Percentiles rank a stretch among this genome's conserved stretches.
phyloP scores from a whole-genome alignment of 1,140 invertebrate species.

The Brachionus asplanchnoidis region DNA sequence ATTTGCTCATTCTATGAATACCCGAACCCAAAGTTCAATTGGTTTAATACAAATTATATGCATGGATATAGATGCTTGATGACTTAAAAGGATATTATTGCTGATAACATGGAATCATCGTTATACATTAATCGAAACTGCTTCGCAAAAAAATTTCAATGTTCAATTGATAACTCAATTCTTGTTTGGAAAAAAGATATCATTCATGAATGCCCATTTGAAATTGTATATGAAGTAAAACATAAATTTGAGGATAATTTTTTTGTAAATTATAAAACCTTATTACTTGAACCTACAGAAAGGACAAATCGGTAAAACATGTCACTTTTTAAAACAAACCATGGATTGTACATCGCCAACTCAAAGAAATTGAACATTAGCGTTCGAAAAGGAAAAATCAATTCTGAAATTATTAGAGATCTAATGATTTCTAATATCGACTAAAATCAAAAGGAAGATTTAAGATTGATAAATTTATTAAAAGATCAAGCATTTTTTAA shows the following conservation, averaged over 20 bases:
- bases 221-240: background rate
- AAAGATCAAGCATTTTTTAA: background rate
- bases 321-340: background rate
- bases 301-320: background rate
- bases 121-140: too few species aligned
- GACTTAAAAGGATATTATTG: background rate
- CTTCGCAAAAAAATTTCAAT: too few species aligned
- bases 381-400: background rate
- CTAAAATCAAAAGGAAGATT: background rate
- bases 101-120: background rate
- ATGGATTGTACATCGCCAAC: background rate
- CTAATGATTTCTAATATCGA: background rate
- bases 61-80: background rate
- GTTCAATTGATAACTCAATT: too few species aligned
- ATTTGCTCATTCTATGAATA: constrained; percentile 9
- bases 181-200: too few species aligned
- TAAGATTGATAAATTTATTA: background rate
- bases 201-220: too few species aligned
- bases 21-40: background rate
- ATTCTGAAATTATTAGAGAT: background rate
- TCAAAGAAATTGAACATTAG: too few species aligned
- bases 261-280: background rate
- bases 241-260: background rate
- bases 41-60: background rate
- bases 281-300: background rate